phyloP scores from a whole-genome alignment of 2,888 invertebrate genomes.

The Cheilosia soror region DNA sequence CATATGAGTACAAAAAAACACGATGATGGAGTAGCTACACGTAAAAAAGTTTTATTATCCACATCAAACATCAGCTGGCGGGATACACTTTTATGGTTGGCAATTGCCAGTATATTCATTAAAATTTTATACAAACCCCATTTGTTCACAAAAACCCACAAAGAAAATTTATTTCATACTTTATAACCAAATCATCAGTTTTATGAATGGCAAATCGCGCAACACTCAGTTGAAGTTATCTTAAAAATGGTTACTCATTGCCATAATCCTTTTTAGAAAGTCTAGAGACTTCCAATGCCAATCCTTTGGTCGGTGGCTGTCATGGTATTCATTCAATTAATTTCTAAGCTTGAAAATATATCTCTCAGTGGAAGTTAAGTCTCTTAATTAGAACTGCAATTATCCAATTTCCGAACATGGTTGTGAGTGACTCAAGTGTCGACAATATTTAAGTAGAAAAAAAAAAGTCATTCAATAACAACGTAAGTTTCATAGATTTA shows the following conservation, averaged over 20 bases:
- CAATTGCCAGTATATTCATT: neutral
- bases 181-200: neutral
- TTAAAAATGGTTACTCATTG: neutral
- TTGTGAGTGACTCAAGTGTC: constrained; percentile 21
- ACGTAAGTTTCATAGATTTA: neutral
- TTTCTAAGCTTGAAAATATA: too few species aligned
- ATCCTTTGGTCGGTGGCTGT: neutral
- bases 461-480: neutral
- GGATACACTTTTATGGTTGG: neutral
- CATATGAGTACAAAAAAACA: neutral
- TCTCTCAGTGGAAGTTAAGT: constrained; percentile 16
- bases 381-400: constrained; percentile 61
- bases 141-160: neutral
- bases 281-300: neutral
- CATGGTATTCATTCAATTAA: neutral
- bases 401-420: constrained; percentile 45
- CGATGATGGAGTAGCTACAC: neutral
- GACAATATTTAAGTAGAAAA: neutral
- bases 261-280: neutral
- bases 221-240: neutral
- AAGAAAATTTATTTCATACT: neutral
- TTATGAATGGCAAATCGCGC: neutral
- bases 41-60: constrained; percentile 9
- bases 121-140: neutral
- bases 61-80: neutral